Evolutionary conservation across 2,797 vertebrate genomes (phyloP).

Genomic region (Sebastes kiyomatsui): DNA sequence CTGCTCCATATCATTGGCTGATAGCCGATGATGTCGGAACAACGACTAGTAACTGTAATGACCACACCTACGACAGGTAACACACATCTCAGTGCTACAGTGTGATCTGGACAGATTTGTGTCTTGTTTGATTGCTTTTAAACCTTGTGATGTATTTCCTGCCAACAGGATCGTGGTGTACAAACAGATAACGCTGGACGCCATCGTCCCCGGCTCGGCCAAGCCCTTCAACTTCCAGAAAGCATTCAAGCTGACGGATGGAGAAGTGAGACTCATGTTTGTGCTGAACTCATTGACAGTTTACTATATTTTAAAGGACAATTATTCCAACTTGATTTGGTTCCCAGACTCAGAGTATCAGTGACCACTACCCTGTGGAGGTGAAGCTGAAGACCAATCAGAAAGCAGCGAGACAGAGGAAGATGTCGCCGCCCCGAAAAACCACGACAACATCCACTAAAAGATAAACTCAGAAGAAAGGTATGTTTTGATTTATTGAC

Average conservation of each 20-base stretch:
- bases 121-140: background rate
- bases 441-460: background rate
- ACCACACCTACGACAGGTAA: constrained; percentile 78
- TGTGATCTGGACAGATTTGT: background rate
- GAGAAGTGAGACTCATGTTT: constrained; percentile 53
- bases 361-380: constrained; percentile 83
- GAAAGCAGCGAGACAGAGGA: background rate
- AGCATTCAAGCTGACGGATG: constrained; percentile 58
- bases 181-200: constrained; percentile 42
- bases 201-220: constrained; percentile 68
- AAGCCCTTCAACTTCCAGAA: constrained; percentile 78
- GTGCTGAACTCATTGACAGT: background rate
- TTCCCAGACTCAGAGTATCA: constrained; percentile 69
- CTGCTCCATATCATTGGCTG: constrained; percentile 67
- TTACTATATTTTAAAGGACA: background rate
- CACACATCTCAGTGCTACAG: fast-evolving
- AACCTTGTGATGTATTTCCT: background rate
- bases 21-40: constrained; percentile 73
- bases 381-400: constrained; percentile 55
- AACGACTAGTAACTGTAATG: constrained; percentile 55
- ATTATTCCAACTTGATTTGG: background rate
- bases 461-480: background rate
- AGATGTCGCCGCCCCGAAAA: background rate
- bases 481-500: background rate
- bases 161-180: constrained; percentile 78